Base-by-base conservation (phyloP, 2,888 invertebrate genomes). In the Dolomedes plantarius region DNA sequence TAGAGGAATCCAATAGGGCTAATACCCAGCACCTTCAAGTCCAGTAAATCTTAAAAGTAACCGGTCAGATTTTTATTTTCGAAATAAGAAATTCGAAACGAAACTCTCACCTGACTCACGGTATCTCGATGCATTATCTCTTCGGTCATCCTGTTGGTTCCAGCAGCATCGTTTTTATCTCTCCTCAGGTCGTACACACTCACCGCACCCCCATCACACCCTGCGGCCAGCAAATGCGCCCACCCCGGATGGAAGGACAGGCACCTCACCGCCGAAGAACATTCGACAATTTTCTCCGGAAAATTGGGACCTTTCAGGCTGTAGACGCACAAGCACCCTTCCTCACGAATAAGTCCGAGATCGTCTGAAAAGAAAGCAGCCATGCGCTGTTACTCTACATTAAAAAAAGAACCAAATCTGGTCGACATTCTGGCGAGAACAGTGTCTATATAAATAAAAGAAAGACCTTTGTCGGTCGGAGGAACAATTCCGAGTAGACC, bases 231-330 rank as follows among this genome's bases (percentile, higher is more conserved):
- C 23, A 86, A 68, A 5, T 79, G 69, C 2, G 62, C 68, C 0
- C 31, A 39, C 0, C 7, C 5, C 16, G 73, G 78, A 32, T 86
- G 85, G 65, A 86, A 86, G 0, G 41, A 27, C 9, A 86, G 36
- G 46, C 74, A 41, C 32, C 69, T 64, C 31, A 86, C 74, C 0
- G 77, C 79, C 7, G 68, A 65, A 1, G 62, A 5, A 28, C 78
- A 69, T 1, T 7, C 31, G 19, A 74, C 29, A 3, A 73, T 78
- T 27, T 29, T 36, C 16, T 86, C 74, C 3, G 85, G 85, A 23
- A 69, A n/a, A 1, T 56, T 41, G 0, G 85, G 78, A 1, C 85
- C 41, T 62, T 86, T 86, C 62, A 86, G 23, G 46, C 78, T 86
- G 62, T 56, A 79, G 1, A 86, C 36, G 32, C 74, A 74, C 27